Evolutionary conservation across 2,113 vertebrate species (phyloP), one percentile per base, ranked within the genome.

Genomic region (Rhabdomys dilectus): DNA sequence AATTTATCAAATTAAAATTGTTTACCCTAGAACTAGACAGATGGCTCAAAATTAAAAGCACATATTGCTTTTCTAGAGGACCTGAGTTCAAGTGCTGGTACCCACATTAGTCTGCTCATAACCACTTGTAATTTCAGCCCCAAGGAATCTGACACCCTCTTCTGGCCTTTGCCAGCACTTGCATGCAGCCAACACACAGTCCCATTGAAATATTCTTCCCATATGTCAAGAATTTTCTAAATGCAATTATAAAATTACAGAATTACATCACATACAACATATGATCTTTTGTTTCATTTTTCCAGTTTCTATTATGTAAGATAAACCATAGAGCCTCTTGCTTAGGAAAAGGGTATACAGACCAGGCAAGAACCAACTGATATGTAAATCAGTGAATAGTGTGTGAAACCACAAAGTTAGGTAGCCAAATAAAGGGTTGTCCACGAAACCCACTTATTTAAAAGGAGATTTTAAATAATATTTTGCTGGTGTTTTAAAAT

Each of bases 1-100:
- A 77, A 64, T 93, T 91, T 90, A 88, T 68, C 36, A 29, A 94
- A 92, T 82, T 93, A 94, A 94, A 62, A 62, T 62, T 42, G 51
- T 42, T 62, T 42, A 39, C n/a, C n/a, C 36, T 39, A 84, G 7
- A 7, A 7, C 56, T 62, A 42, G 80, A 9, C 8, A 60, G 3
- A 42, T 84, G n/a, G 6, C 6, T 60, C 22, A 29, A n/a, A 60
- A 29, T 62, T 39, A 42, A 84, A 60, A 84, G 51, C 51, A 51
- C 24, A 42, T 31, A 16, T 3, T 85, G 24, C 24, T 85, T 26
- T 17, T 42, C 2, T 39, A 62, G 15, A 85, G 13, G 24, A 85
- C 58, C n/a, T n/a, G 58, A 62, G 58, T 62, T 85, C 56, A 62
- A 7, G 11, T 60, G 11, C 56, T 16, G 24, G 36, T 7, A 22